Conservation (phyloP, 1,140 invertebrate genomes). For the Zeugodacus cucurbitae region DNA sequence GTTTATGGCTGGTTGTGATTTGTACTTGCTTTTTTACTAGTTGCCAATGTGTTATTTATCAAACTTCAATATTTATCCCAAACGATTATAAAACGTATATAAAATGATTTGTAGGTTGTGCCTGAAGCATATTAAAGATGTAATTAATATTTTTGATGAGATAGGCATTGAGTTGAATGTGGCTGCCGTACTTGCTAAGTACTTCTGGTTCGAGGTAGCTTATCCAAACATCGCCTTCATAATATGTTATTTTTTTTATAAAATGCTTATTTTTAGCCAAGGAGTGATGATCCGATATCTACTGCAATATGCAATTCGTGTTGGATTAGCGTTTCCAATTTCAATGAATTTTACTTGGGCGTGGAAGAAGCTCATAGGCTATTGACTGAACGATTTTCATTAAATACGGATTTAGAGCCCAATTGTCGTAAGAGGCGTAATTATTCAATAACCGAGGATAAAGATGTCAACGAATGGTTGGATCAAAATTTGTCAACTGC, state of each 20-base stretch:
- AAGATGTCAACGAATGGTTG: neutral
- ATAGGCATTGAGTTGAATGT: slow-evolving; percentile 51
- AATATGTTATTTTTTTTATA: neutral
- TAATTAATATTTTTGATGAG: slow-evolving; percentile 34
- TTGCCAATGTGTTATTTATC: neutral
- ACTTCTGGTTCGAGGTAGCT: slow-evolving; percentile 62
- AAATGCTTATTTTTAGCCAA: slow-evolving; percentile 26
- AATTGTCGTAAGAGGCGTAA: slow-evolving; percentile 33
- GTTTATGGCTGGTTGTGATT: neutral
- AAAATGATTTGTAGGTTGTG: slow-evolving; percentile 64
- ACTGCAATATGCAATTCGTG: slow-evolving; percentile 60
- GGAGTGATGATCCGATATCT: slow-evolving; percentile 48
- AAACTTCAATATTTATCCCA: neutral
- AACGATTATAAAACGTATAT: neutral
- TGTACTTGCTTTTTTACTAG: neutral
- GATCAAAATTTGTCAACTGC: neutral
- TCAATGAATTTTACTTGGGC: slow-evolving; percentile 60
- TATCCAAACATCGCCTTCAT: neutral
- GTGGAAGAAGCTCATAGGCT: slow-evolving; percentile 58
- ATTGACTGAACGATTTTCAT: slow-evolving; percentile 45
- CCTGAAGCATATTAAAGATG: slow-evolving; percentile 48
- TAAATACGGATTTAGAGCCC: neutral
- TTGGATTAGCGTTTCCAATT: slow-evolving; percentile 61
- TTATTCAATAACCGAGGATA: slow-evolving; percentile 41
- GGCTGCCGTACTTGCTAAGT: slow-evolving; percentile 54